Base-by-base conservation (phyloP, 1,140 invertebrate species). In the Drosophila equinoxialis region DNA sequence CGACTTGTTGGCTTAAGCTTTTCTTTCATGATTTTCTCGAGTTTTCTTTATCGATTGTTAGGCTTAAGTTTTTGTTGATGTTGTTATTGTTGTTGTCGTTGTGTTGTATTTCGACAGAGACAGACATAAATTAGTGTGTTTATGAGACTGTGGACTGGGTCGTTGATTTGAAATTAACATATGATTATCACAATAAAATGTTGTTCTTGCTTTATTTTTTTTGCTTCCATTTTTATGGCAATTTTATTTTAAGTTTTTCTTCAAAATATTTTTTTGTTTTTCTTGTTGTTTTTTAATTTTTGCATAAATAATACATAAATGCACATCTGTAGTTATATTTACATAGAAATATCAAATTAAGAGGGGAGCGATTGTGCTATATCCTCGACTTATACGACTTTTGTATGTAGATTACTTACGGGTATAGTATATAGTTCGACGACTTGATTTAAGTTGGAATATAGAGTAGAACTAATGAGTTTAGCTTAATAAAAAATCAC, bases 271-370 rank as follows among this genome's bases (percentile, higher is more conserved):
- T 67, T 51, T 67, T 30, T 6, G 0, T 30, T 30, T 30, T 30
- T 30, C 30, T 30, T 5, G 30, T 30, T 6, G 30, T 30, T 30
- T 83, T 84, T 78, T 76, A 37, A 71, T 59, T 85, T 74, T 77
- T 80, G 83, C 83, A 87, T 86, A 77, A 71, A 59, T 87, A 87
- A 79, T 70, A 79, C 83, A 86, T 86, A 87, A 87, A 82, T 82
- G 79, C 68, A 81, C 79, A 86, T 86, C 82, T 87, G 87, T 51
- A 51, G 45, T 51, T 76, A 86, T 67, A 86, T 87, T 79, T 86
- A 79, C 83, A 87, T 82, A 87, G 64, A 82, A 79, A 86, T 87
- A 26, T 30, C 30, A 20, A 58, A 35, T 10, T 10, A 14, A 59
- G 14, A 30, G 13, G 71, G 65, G 55, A 23, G 1, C 8, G 17